Evolutionary conservation across 2,113 vertebrate species (phyloP), one percentile per base, ranked within the genome.

Genomic region (Dasyornis broadbenti): DNA sequence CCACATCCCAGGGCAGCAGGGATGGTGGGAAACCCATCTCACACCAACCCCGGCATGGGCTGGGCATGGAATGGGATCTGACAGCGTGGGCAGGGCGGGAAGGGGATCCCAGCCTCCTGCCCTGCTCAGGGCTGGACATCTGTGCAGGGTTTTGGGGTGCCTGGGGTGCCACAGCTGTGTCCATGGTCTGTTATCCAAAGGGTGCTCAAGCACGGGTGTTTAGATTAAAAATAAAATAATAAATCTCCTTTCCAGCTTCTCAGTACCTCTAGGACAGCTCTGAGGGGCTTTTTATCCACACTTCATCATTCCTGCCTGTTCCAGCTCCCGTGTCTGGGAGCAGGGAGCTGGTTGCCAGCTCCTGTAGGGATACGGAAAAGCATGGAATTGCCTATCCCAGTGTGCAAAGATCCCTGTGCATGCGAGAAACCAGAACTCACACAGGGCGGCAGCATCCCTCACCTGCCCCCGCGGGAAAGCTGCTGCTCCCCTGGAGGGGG

Each of bases 311-410:
- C 49, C 90, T 87, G 31, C 18, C 4, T 64, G 82, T 82, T 57
- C 54, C 21, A 28, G 17, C 50, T 40, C 27, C 49, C 23, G 15
- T 19, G 39, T 26, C 44, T 39, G 44, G 2, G 7, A 26, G 40
- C 7, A 5, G 30, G 60, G 27, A 0, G 0, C 33, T 21, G 44
- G 39, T n/a, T 64, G n/a, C 31, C 39, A 53, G 54, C 0, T 0
- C 33, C 59, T 33, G 30, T 24, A 35, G 56, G 31, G 24, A 31
- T 40, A 26, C 1, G 0, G 54, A 40, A 44, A 49, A 60, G 24
- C 40, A 4, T 15, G 27, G 30, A 52, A 88, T 39, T 31, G 24
- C 45, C 72, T 7, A 1, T 18, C 20, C 16, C 6, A 7, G 18
- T 12, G 8, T n/a, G 59, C 4, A 4, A 72, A 26, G 82, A 23